A percentile compares a stretch with the other conserved stretches of the same genome.
Conservation (phyloP, 2,797 vertebrate genomes). For the Huso huso region DNA sequence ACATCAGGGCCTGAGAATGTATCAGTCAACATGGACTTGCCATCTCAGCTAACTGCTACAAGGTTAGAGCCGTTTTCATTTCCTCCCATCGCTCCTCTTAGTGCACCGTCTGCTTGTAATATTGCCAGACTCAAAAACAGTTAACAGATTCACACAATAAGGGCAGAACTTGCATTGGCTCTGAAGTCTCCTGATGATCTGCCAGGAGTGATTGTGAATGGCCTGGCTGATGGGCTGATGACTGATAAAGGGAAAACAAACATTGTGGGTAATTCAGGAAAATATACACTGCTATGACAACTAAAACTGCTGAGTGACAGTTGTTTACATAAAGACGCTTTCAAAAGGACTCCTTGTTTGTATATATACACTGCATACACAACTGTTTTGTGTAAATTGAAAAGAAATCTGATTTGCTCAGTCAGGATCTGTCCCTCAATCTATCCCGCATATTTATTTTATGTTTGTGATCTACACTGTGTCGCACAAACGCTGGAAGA, state of each 20-base stretch:
- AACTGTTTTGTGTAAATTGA: conserved; percentile 3
- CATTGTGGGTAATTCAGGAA: conserved; percentile 46
- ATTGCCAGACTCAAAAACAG: conserved; percentile 60
- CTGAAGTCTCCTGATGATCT: conserved; percentile 50
- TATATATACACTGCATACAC: not conserved
- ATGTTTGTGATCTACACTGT: conserved; percentile 8
- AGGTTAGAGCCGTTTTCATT: conserved; percentile 48
- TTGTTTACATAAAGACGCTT: conserved; percentile 54
- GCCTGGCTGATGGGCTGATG: conserved; percentile 50
- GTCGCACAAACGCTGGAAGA: conserved; percentile 9
- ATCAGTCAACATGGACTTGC: conserved; percentile 52
- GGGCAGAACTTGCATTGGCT: conserved; percentile 46
- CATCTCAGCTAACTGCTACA: conserved; percentile 44
- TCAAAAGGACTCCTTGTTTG: conserved; percentile 33
- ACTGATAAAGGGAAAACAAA: conserved; percentile 51
- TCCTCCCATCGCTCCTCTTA: conserved; percentile 37
- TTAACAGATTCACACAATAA: conserved; percentile 65
- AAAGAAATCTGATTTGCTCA: conserved; percentile 15
- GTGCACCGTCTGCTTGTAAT: conserved; percentile 36
- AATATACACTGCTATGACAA: conserved; percentile 50
- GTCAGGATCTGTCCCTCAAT: not conserved
- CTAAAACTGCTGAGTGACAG: conserved; percentile 54
- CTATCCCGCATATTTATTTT: conserved; percentile 7
- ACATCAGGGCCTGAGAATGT: conserved; percentile 9
- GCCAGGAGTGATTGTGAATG: conserved; percentile 64